A percentile compares a stretch with the other conserved stretches of the same genome.
phyloP scores from a whole-genome alignment of 2,888 invertebrate species.

The Scaptomyza parva region DNA sequence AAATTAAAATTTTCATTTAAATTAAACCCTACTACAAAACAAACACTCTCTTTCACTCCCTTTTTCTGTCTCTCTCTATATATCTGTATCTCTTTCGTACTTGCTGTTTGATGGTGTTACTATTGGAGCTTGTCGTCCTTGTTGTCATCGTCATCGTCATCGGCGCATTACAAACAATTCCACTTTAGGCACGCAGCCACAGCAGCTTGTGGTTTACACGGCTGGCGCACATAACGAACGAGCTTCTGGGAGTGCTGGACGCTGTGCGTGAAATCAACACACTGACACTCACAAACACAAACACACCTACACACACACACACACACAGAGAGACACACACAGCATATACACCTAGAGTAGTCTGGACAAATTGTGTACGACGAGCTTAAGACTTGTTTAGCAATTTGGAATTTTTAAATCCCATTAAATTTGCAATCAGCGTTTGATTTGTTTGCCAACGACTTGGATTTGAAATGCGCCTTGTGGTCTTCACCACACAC shows the following conservation, averaged over 20 bases:
- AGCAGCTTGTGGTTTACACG: constrained; percentile 69
- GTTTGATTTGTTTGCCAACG: constrained; percentile 67
- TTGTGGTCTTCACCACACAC: constrained; percentile 15
- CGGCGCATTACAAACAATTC: constrained; percentile 78
- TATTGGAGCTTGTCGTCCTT: constrained; percentile 33
- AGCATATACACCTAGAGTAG: constrained; percentile 21
- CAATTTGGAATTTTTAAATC: constrained; percentile 76
- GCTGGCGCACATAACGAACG: constrained; percentile 33
- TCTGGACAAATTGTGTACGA: constrained; percentile 17
- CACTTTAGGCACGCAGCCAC: constrained; percentile 73
- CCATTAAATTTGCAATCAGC: constrained; percentile 73
- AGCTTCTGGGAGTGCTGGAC: constrained; percentile 25
- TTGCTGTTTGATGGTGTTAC: constrained; percentile 8
- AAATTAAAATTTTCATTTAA: constrained; percentile 67
- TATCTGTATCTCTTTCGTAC: background rate
- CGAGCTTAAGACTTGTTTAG: constrained; percentile 64
- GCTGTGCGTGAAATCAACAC: constrained; percentile 35
- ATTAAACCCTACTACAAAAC: constrained; percentile 55
- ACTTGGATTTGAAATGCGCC: constrained; percentile 25
- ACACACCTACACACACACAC: constrained; percentile 3
- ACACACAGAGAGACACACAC: background rate
- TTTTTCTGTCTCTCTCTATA: background rate
- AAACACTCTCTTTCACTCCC: background rate
- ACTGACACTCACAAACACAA: too few species aligned
- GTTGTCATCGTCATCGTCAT: constrained; percentile 42